These are phyloP conservation scores for Phoxinus phoxinus DNA, from an alignment of 2,113 vertebrate species.

Conservation along the genomic window DNA sequence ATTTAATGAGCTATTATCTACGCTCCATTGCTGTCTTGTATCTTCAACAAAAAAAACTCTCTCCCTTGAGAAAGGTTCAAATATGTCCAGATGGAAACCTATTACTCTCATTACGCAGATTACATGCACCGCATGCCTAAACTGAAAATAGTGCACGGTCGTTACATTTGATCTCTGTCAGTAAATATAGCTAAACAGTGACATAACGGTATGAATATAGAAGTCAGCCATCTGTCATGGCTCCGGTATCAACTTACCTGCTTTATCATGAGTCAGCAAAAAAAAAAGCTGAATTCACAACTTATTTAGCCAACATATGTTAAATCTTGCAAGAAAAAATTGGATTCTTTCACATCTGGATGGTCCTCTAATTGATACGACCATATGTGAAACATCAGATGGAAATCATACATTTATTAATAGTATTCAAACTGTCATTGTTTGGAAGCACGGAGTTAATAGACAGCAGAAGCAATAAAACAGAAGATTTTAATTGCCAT, in stretches of 20 bases:
- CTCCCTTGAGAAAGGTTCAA: background rate
- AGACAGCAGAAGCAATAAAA: conserved; percentile 10
- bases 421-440: background rate
- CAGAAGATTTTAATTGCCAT: background rate
- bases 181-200: conserved; percentile 60
- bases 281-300: conserved; percentile 18
- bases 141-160: conserved; percentile 61
- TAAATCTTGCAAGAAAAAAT: background rate
- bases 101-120: conserved; percentile 23
- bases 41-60: background rate
- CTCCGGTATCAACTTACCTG: conserved; percentile 45
- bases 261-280: conserved; percentile 47
- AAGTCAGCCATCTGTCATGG: background rate
- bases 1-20: background rate
- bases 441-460: background rate
- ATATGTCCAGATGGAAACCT: conserved; percentile 37
- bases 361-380: background rate
- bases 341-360: background rate
- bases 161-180: conserved; percentile 58
- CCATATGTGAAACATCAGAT: background rate
- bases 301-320: conserved; percentile 7
- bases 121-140: conserved; percentile 36
- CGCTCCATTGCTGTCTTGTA: background rate
- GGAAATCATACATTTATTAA: background rate
- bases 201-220: conserved; percentile 29